Conservation (phyloP, 2,888 invertebrate species). For the Rhimphoctona megacephalus region DNA sequence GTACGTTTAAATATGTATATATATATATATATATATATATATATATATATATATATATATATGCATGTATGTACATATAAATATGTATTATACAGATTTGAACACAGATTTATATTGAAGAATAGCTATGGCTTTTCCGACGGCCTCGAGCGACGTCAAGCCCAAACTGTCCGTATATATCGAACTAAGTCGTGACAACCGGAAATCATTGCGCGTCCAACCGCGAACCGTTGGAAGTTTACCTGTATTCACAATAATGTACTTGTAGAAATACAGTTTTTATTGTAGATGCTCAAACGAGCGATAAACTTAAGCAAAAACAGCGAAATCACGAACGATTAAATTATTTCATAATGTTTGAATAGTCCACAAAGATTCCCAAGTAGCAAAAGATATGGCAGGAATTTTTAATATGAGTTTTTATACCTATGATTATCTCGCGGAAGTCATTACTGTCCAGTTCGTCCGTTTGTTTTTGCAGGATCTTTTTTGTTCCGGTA, state of each 20-base stretch:
- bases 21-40: neutral
- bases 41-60: neutral
- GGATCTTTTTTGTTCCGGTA: neutral
- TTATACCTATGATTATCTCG: constrained; percentile 16
- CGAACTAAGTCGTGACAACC: constrained; percentile 20
- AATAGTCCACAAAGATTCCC: neutral
- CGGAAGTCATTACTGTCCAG: constrained; percentile 38
- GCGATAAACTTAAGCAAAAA: neutral
- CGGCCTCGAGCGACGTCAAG: constrained; percentile 20
- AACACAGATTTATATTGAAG: neutral
- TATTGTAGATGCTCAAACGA: constrained; percentile 16
- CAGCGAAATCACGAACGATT: constrained; percentile 1
- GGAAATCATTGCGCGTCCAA: constrained; percentile 39
- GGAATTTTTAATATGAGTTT: neutral
- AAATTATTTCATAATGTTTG: constrained; percentile 15
- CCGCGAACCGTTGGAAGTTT: constrained; percentile 26
- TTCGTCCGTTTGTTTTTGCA: neutral
- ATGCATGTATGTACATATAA: neutral
- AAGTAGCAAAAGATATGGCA: neutral
- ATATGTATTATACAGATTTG: constrained; percentile 4
- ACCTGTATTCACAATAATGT: constrained; percentile 9
- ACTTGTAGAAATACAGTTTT: neutral
- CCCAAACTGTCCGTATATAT: neutral
- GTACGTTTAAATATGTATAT: neutral
- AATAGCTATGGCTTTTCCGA: neutral